Evolutionary conservation across 2,113 vertebrate genomes (phyloP).

Genomic region (Polypterus bichir): DNA sequence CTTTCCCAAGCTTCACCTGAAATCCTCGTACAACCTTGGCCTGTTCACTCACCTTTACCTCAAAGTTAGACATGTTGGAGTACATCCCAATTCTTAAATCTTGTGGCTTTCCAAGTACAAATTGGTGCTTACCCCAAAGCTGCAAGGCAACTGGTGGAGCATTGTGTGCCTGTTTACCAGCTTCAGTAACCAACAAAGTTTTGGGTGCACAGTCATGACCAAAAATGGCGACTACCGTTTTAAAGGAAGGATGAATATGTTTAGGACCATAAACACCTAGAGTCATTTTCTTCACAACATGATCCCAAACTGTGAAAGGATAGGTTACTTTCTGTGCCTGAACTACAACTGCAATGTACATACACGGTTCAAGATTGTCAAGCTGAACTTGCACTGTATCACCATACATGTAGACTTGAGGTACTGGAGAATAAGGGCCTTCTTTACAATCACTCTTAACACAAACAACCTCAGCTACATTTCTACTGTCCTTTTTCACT

Average conservation of each 20-base stretch:
- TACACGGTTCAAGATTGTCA: slow-evolving; percentile 83
- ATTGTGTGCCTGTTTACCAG: slow-evolving; percentile 55
- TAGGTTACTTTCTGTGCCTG: slow-evolving; percentile 59
- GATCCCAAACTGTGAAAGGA: slow-evolving; percentile 79
- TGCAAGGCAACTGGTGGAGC: slow-evolving; percentile 69
- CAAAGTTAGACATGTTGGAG: slow-evolving; percentile 85
- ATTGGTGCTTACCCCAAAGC: slow-evolving; percentile 93
- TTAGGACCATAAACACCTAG: slow-evolving; percentile 88
- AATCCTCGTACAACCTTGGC: slow-evolving; percentile 70
- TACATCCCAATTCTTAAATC: slow-evolving; percentile 80
- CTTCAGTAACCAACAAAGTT: slow-evolving; percentile 73
- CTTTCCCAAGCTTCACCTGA: slow-evolving; percentile 86
- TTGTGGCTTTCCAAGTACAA: slow-evolving; percentile 66
- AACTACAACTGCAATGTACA: slow-evolving; percentile 74
- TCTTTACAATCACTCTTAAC: slow-evolving; percentile 79
- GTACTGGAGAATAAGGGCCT: slow-evolving; percentile 64
- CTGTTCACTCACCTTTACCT: slow-evolving; percentile 66
- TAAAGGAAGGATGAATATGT: slow-evolving; percentile 91
- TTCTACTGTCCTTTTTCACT: slow-evolving; percentile 66
- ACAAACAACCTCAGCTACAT: slow-evolving; percentile 62
- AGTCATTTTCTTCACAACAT: slow-evolving; percentile 78
- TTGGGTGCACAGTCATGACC: slow-evolving; percentile 91
- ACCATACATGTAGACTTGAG: slow-evolving; percentile 57
- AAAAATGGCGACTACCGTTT: slow-evolving; percentile 80
- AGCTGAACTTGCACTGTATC: slow-evolving; percentile 77